Evolutionary conservation across 2,888 invertebrate species (phyloP).

Genomic region (Cordylochernes scorpioides): DNA sequence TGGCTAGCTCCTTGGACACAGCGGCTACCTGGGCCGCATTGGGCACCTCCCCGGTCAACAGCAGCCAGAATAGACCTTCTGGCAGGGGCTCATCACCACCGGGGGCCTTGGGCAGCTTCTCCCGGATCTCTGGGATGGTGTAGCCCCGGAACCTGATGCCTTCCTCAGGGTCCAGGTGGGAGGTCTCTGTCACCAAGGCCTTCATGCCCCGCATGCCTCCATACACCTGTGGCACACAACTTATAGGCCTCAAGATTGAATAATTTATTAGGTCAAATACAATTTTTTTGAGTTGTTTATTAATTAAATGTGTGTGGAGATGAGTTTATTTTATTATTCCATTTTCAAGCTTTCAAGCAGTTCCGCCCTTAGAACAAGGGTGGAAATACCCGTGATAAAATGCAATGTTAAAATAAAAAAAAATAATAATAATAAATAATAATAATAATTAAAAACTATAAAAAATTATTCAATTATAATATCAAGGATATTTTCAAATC

Average conservation of each 20-base stretch:
- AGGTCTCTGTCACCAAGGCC: constrained; percentile 78
- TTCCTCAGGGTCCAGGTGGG: constrained; percentile 75
- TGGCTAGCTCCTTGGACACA: constrained; percentile 57
- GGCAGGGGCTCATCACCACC: constrained; percentile 61
- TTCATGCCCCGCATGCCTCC: constrained; percentile 92
- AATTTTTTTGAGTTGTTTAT: background rate
- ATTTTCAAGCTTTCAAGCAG: too few relatives aligned
- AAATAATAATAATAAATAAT: too few relatives aligned
- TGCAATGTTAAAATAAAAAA: too few relatives aligned
- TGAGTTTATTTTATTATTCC: too few relatives aligned
- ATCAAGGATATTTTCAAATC: too few relatives aligned
- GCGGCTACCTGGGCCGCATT: constrained; percentile 47
- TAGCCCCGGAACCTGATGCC: constrained; percentile 81
- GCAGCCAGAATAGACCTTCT: constrained; percentile 78
- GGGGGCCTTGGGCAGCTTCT: constrained; percentile 50
- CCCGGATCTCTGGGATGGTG: constrained; percentile 74
- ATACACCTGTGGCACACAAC: constrained; percentile 28
- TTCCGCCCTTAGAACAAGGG: too few relatives aligned
- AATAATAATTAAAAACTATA: too few relatives aligned
- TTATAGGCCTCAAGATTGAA: too few relatives aligned
- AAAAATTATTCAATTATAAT: too few relatives aligned
- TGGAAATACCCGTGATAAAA: too few relatives aligned
- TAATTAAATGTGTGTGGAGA: too few relatives aligned
- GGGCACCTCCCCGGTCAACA: constrained; percentile 66
- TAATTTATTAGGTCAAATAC: too few relatives aligned